Conservation (phyloP, 2,113 vertebrate genomes). For the Muntiacus muntjak region DNA sequence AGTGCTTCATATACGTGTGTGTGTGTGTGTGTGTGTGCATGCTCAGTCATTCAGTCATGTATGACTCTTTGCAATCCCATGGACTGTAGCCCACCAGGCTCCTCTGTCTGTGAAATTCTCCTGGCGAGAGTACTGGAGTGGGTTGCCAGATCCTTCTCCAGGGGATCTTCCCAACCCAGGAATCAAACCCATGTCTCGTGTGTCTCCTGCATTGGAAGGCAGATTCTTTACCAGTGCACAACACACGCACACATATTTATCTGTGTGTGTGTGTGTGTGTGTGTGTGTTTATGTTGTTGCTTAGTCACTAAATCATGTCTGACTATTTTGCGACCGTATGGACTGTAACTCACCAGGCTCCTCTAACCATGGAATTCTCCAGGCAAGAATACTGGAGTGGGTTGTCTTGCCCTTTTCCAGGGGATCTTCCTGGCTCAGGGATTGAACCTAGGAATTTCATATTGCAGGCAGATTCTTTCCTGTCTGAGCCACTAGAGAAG, state of each 20-base stretch:
- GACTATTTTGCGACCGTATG: not conserved
- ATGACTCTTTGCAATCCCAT: not conserved
- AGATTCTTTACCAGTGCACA: not conserved
- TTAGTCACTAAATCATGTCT: not conserved
- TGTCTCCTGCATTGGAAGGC: not conserved
- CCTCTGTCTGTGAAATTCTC: not conserved
- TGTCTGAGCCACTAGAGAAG: not conserved
- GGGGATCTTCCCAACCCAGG: not conserved
- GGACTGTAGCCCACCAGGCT: not conserved
- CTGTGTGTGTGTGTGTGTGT: not conserved
- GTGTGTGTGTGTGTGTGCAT: not conserved
- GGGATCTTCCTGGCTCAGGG: not conserved
- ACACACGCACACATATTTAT: not conserved
- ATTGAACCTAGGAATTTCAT: not conserved
- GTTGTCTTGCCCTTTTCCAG: not conserved
- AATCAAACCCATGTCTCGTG: not conserved
- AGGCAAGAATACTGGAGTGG: not conserved
- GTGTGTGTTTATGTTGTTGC: not conserved
- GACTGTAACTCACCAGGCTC: not conserved
- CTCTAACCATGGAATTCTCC: not conserved
- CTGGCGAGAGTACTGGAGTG: not conserved
- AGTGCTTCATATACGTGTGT: not conserved
- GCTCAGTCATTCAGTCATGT: not conserved
- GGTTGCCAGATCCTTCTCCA: not conserved
- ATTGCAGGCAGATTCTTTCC: not conserved